Evolutionary conservation across 2,113 vertebrate genomes (phyloP).

Genomic region (Thalassoma bifasciatum): DNA sequence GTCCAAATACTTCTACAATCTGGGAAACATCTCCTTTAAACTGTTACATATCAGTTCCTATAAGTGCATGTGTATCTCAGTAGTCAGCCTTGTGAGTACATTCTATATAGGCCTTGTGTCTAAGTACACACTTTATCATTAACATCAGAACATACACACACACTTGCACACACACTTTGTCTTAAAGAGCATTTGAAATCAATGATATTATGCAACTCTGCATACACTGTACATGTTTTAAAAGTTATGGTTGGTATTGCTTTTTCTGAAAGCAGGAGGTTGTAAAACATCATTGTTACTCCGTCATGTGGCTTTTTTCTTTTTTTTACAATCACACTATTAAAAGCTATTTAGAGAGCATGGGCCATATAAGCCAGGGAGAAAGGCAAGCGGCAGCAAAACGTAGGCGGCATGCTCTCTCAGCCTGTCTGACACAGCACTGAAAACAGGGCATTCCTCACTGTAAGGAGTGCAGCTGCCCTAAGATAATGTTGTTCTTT

Average conservation of each 20-base stretch:
- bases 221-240: conserved; percentile 64
- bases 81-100: background rate
- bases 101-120: conserved; percentile 42
- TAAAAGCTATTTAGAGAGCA: conserved; percentile 54
- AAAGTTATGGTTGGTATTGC: conserved; percentile 71
- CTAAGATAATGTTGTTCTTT: conserved; percentile 84
- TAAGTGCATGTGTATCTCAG: background rate
- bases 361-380: conserved; percentile 23
- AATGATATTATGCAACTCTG: conserved; percentile 66
- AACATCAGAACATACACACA: conserved; percentile 36
- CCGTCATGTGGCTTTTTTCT: conserved; percentile 73
- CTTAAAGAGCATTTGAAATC: conserved; percentile 63
- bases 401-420: conserved; percentile 9
- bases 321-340: conserved; percentile 71
- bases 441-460: conserved; percentile 53
- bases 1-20: background rate
- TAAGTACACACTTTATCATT: conserved; percentile 67
- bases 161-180: conserved; percentile 2
- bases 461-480: conserved; percentile 56
- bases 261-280: conserved; percentile 69
- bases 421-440: conserved; percentile 46
- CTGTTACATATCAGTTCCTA: background rate
- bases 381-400: conserved; percentile 10
- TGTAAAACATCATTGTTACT: conserved; percentile 75
- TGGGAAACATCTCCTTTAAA: background rate